These are phyloP conservation scores for Wasmannia auropunctata DNA, from an alignment of 1,140 invertebrate species.

Conservation along the genomic window DNA sequence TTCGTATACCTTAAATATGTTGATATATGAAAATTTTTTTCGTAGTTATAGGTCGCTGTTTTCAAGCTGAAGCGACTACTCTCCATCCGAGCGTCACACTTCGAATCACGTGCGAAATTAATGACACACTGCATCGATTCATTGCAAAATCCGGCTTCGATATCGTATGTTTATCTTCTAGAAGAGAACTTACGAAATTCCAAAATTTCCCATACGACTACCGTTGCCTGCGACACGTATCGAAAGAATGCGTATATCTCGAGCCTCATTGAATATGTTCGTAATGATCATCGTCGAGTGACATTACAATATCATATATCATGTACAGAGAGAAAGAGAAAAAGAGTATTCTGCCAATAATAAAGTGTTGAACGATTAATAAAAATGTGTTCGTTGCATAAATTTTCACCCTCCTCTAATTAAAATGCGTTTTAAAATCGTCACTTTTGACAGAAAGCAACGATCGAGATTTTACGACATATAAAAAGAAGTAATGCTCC, in stretches of 20 bases:
- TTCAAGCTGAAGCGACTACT: background rate
- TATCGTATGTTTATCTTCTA: background rate
- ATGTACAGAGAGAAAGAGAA: constrained; percentile 65
- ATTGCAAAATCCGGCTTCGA: background rate
- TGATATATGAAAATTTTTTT: constrained; percentile 11
- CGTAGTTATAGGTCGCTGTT: background rate
- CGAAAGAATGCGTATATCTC: constrained; percentile 71
- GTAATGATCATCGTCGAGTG: constrained; percentile 73
- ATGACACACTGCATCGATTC: background rate
- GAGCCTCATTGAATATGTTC: constrained; percentile 70
- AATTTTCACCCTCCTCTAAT: background rate
- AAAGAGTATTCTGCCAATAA: constrained; percentile 81
- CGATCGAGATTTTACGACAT: too few relatives aligned
- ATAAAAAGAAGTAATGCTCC: too few relatives aligned
- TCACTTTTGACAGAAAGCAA: background rate
- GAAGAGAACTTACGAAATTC: background rate
- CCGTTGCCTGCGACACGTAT: constrained; percentile 53
- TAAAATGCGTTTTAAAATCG: background rate
- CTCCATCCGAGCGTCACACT: background rate
- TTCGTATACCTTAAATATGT: background rate
- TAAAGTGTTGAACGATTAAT: constrained; percentile 81
- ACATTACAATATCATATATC: constrained; percentile 74
- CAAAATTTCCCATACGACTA: background rate
- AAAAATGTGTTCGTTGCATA: constrained; percentile 44
- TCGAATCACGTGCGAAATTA: background rate